A percentile compares a stretch with the other conserved stretches of the same genome.
Evolutionary conservation across 30 jellyfish, hydroid and myxozoan species (phyloP).

Genomic region (Phacellophora camtschatica): DNA sequence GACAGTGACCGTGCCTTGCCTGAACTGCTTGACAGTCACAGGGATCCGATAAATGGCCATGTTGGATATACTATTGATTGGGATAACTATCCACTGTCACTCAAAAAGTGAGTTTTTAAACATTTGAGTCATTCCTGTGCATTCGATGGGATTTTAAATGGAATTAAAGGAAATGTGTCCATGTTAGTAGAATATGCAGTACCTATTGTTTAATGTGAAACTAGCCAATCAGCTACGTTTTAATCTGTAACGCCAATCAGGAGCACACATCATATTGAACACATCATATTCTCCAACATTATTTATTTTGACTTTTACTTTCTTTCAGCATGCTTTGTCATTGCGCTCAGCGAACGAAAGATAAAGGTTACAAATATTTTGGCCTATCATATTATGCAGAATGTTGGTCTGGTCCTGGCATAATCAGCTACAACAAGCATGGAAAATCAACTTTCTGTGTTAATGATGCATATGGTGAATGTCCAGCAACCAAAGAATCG

Average conservation of each 20-base stretch:
- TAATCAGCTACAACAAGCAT: conserved; percentile 10
- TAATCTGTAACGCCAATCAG: too few relatives aligned
- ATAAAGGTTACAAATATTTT: conserved; percentile 40
- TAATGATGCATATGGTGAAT: conserved; percentile 6
- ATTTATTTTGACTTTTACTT: neutral
- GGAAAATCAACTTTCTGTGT: conserved; percentile 35
- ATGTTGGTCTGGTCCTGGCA: conserved; percentile 87
- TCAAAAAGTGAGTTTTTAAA: conserved; percentile 35
- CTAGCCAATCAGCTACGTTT: too few relatives aligned
- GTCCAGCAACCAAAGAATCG: conserved; percentile 13
- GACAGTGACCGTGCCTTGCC: conserved; percentile 49
- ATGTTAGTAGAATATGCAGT: too few relatives aligned
- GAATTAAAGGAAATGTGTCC: too few relatives aligned
- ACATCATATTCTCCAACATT: neutral
- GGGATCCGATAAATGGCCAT: conserved; percentile 53
- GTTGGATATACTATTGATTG: conserved; percentile 30
- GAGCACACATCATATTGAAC: too few relatives aligned
- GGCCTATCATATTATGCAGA: conserved; percentile 79
- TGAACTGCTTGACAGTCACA: conserved; percentile 52
- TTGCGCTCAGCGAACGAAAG: conserved; percentile 63
- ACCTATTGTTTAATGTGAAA: too few relatives aligned
- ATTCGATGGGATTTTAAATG: too few relatives aligned
- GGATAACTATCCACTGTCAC: conserved; percentile 26
- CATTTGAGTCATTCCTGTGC: too few relatives aligned
- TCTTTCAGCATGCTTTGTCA: conserved; percentile 53